A percentile compares a stretch with the other conserved stretches of the same genome.
These are phyloP conservation scores for Bombus balteatus DNA, from an alignment of 1,140 invertebrate species.

Conservation along the genomic window DNA sequence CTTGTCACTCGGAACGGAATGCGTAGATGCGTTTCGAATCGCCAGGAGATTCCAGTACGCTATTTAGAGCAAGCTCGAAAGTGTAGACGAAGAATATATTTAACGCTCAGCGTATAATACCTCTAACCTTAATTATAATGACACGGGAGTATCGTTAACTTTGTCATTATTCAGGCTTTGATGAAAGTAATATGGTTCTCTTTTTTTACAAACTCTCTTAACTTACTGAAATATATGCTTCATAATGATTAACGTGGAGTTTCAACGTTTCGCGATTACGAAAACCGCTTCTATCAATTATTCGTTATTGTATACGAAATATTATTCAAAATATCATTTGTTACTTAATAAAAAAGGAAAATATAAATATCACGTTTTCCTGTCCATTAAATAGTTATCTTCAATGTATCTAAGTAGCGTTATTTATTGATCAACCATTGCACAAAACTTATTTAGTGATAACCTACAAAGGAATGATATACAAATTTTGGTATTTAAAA, in stretches of 20 bases:
- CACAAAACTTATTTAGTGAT: not conserved
- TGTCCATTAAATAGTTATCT: not conserved
- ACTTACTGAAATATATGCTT: not conserved
- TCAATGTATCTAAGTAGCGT: not conserved
- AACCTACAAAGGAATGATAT: not conserved
- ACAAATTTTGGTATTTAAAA: too few relatives aligned
- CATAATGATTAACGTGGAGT: not conserved
- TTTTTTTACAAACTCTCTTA: not conserved
- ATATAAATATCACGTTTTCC: constrained; percentile 20
- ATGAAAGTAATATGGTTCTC: constrained; percentile 8
- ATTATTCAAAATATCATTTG: constrained; percentile 12
- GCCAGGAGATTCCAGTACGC: constrained; percentile 56
- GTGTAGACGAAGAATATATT: constrained; percentile 51
- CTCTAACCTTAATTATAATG: constrained; percentile 51
- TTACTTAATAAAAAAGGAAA: not conserved
- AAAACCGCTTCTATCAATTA: not conserved
- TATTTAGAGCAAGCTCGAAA: constrained; percentile 67
- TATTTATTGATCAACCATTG: not conserved
- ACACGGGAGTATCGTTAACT: not conserved
- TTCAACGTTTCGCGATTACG: not conserved
- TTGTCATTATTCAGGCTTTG: not conserved
- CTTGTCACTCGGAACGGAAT: constrained; percentile 66
- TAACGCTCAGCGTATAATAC: constrained; percentile 49
- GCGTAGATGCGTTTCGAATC: constrained; percentile 65
- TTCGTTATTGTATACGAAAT: not conserved